These are phyloP conservation scores for Hesperophylax magnus DNA, from an alignment of 1,140 invertebrate genomes.

Conservation along the genomic window DNA sequence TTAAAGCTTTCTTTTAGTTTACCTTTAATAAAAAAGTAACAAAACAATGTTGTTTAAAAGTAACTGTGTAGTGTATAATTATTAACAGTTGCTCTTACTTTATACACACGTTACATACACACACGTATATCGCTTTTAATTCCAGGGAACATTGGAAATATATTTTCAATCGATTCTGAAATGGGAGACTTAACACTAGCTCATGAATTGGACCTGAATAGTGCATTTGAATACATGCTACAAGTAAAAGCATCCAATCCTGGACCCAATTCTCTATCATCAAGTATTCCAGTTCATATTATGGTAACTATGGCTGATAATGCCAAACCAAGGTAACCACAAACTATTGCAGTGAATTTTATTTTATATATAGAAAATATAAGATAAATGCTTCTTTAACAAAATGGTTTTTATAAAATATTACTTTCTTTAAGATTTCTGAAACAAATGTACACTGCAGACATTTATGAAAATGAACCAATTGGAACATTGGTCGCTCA, in stretches of 20 bases:
- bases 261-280: constrained; percentile 80
- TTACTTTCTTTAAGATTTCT: constrained; percentile 43
- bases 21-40: no score
- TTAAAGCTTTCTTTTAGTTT: no score
- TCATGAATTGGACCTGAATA: constrained; percentile 78
- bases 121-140: background rate
- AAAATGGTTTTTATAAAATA: background rate
- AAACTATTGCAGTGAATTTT: background rate
- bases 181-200: constrained; percentile 82
- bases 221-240: constrained; percentile 82
- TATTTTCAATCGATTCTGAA: constrained; percentile 81
- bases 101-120: no score
- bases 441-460: constrained; percentile 66
- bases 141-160: constrained; percentile 84
- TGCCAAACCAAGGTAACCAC: constrained; percentile 75
- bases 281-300: constrained; percentile 85
- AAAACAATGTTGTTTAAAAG: no score
- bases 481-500: constrained; percentile 82
- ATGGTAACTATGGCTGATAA: constrained; percentile 89
- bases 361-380: no score
- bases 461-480: constrained; percentile 86
- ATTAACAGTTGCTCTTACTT: no score
- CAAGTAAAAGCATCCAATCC: constrained; percentile 84
- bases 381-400: no score
- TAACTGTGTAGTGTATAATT: no score